Percentiles rank a stretch among this genome's conserved stretches.
These are phyloP conservation scores for Hylyphantes graminicola DNA, from an alignment of 1,140 invertebrate genomes.

Conservation along the genomic window DNA sequence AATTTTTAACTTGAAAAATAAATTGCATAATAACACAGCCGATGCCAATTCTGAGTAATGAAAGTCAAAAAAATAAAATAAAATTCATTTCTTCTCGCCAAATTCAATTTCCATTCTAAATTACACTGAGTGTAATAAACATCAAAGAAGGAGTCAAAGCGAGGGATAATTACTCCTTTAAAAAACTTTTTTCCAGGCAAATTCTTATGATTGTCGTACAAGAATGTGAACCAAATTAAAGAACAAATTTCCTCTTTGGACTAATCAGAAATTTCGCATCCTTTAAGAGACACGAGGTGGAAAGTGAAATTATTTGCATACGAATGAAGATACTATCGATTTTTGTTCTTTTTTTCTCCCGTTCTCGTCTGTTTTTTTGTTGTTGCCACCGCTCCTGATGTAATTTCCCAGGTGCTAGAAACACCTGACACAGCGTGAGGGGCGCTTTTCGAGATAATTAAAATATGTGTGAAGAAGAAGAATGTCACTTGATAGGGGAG, in stretches of 20 bases:
- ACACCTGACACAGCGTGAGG: constrained; percentile 47
- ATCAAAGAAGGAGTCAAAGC: background rate
- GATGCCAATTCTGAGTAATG: too few relatives aligned
- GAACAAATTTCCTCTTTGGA: constrained; percentile 41
- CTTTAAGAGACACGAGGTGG: constrained; percentile 33
- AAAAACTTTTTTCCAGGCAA: background rate
- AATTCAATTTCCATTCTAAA: too few relatives aligned
- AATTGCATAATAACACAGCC: too few relatives aligned
- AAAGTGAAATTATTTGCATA: constrained; percentile 59
- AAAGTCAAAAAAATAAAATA: too few relatives aligned
- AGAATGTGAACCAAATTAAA: constrained; percentile 48
- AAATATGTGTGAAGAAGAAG: constrained; percentile 38
- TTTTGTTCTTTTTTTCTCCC: constrained; percentile 17
- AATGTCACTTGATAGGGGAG: background rate
- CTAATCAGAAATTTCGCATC: constrained; percentile 47
- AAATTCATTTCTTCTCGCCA: too few relatives aligned
- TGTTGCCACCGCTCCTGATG: constrained; percentile 1
- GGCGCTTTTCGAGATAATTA: constrained; percentile 53
- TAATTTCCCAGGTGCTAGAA: constrained; percentile 55
- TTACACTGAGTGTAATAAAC: too few relatives aligned
- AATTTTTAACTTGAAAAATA: too few relatives aligned
- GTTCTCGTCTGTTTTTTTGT: background rate
- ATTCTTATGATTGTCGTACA: background rate
- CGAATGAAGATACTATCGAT: constrained; percentile 55
- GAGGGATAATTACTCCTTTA: constrained; percentile 46